Conservation (phyloP, 1,140 invertebrate genomes). For the Drosophila punjabiensis region DNA sequence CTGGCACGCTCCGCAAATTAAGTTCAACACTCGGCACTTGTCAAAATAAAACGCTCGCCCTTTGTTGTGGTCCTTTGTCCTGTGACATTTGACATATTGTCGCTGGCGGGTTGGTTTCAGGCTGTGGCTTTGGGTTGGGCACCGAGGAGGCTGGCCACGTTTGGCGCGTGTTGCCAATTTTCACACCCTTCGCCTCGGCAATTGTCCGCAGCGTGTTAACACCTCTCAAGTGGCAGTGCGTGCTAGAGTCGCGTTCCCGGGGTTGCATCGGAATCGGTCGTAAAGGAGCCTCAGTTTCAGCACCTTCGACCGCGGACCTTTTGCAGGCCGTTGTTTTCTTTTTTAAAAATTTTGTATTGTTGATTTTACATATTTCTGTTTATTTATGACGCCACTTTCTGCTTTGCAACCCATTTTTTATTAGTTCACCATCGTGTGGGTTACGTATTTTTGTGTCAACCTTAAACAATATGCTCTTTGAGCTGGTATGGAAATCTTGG, state of each 20-base stretch:
- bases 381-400: slow-evolving; percentile 54
- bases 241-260: slow-evolving; percentile 43
- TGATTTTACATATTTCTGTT: slow-evolving; percentile 81
- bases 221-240: slow-evolving; percentile 68
- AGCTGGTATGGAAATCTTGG: slow-evolving; percentile 69
- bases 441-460: slow-evolving; percentile 41
- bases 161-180: slow-evolving; percentile 83
- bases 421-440: slow-evolving; percentile 20
- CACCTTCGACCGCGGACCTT: slow-evolving; percentile 21
- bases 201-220: slow-evolving; percentile 81
- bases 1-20: slow-evolving; percentile 78
- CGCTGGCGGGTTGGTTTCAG: slow-evolving; percentile 48
- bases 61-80: slow-evolving; percentile 55
- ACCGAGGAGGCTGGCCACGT: slow-evolving; percentile 10
- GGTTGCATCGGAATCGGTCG: slow-evolving; percentile 42
- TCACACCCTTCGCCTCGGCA: slow-evolving; percentile 77
- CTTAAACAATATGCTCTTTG: slow-evolving; percentile 65
- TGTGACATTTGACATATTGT: slow-evolving; percentile 85
- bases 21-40: slow-evolving; percentile 80
- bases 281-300: slow-evolving; percentile 7
- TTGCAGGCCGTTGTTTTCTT: slow-evolving; percentile 62
- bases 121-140: slow-evolving; percentile 29
- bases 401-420: slow-evolving; percentile 38
- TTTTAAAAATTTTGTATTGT: slow-evolving; percentile 73
- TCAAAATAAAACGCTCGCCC: slow-evolving; percentile 74